Conservation (phyloP, 1,140 invertebrate species). For the Aphaenogaster rudis region DNA sequence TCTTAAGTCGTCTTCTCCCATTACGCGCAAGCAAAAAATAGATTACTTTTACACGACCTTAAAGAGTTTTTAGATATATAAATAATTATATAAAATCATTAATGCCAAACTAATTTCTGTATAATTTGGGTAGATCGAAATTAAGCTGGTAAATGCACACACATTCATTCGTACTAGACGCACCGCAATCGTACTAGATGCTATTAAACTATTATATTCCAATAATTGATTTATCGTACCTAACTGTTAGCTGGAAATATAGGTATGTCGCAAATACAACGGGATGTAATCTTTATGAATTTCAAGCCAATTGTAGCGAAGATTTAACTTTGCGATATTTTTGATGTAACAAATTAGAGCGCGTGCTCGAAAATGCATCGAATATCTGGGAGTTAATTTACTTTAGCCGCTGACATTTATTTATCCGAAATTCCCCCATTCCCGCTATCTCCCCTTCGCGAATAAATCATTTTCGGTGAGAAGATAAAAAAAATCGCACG, state of each 20-base stretch:
- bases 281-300: conserved; percentile 39
- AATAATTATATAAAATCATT: conserved; percentile 1
- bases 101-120: conserved; percentile 34
- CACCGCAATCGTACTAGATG: conserved; percentile 4
- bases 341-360: conserved; percentile 32
- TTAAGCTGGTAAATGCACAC: not conserved
- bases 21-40: not conserved
- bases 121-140: conserved; percentile 43
- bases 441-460: not conserved
- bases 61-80: not conserved
- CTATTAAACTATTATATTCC: conserved; percentile 55
- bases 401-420: conserved; percentile 32
- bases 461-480: conserved; percentile 48
- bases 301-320: conserved; percentile 9
- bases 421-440: conserved; percentile 16
- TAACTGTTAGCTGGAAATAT: conserved; percentile 43
- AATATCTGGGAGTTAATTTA: conserved; percentile 33
- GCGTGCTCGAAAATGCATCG: not conserved
- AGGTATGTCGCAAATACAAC: not conserved
- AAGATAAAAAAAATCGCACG: conserved; percentile 32
- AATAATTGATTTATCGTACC: conserved; percentile 61
- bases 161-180: conserved; percentile 1
- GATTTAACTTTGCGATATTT: conserved; percentile 48
- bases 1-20: not conserved
- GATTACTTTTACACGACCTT: not conserved